Percentiles rank a stretch among this genome's conserved stretches.
Evolutionary conservation across 1,140 invertebrate genomes (phyloP).

Genomic region (Penaeus vannamei): DNA sequence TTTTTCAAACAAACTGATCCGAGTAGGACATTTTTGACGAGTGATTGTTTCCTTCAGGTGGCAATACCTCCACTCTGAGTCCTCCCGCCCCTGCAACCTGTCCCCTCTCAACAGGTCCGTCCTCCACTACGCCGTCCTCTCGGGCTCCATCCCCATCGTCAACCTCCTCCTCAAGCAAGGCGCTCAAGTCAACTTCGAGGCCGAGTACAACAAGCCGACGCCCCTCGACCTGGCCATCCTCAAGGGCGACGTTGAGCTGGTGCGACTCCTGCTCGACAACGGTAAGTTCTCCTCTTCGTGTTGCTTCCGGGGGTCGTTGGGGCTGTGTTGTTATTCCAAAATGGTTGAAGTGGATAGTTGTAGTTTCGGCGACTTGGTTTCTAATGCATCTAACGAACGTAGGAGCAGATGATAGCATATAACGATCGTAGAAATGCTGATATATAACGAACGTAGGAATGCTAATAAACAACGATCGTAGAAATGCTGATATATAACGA

Average conservation of each 20-base stretch:
- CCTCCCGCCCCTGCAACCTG: constrained; percentile 21
- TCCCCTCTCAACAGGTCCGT: constrained; percentile 75
- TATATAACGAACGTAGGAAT: no score
- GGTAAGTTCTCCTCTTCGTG: constrained; percentile 74
- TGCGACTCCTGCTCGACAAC: constrained; percentile 80
- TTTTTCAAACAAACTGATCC: background rate
- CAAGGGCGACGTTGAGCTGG: constrained; percentile 83
- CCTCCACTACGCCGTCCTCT: constrained; percentile 88
- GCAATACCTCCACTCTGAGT: constrained; percentile 36
- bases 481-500: no score
- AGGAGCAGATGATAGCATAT: no score
- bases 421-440: no score
- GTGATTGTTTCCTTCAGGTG: constrained; percentile 28
- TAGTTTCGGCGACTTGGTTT: background rate
- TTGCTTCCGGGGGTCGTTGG: background rate
- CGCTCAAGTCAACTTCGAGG: constrained; percentile 79
- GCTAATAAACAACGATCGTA: no score
- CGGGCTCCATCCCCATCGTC: constrained; percentile 83
- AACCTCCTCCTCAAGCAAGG: constrained; percentile 87
- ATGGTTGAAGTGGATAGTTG: background rate
- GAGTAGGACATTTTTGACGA: no score
- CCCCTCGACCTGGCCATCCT: constrained; percentile 88
- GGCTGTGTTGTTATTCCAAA: no score
- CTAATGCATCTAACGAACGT: background rate
- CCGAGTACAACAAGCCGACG: constrained; percentile 82